phyloP scores from a whole-genome alignment of 2,113 vertebrate genomes.

The Bubo bubo region DNA sequence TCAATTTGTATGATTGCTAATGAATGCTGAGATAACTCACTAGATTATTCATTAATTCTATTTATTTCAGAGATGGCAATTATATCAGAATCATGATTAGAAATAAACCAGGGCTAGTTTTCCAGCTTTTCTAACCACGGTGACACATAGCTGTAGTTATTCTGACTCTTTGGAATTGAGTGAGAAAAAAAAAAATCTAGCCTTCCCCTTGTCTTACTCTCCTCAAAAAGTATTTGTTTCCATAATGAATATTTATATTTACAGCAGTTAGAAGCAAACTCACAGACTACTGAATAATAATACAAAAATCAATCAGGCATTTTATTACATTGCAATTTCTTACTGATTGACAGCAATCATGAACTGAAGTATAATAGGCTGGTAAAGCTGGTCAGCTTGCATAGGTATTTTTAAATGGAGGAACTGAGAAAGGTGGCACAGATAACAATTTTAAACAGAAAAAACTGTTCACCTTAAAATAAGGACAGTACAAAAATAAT shows the following conservation, averaged over 20 bases:
- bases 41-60: background rate
- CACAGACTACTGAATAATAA: background rate
- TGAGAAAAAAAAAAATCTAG: background rate
- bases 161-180: background rate
- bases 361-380: background rate
- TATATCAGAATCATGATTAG: background rate
- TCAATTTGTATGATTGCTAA: background rate
- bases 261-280: background rate
- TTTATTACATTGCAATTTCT: slow-evolving; percentile 26
- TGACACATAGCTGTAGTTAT: background rate
- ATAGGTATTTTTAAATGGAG: slow-evolving; percentile 4
- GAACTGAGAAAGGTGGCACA: background rate
- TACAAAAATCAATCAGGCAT: background rate
- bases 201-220: background rate
- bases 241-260: background rate
- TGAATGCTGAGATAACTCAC: background rate
- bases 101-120: background rate
- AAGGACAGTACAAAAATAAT: slow-evolving; percentile 54
- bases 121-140: background rate
- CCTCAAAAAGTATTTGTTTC: background rate
- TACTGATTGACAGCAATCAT: background rate
- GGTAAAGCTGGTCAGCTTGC: slow-evolving; percentile 19
- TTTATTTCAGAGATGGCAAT: background rate
- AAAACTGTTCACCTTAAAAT: slow-evolving; percentile 16
- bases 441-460: background rate